phyloP scores from a whole-genome alignment of 2,113 vertebrate genomes.

The Cyprinodon tularosa region DNA sequence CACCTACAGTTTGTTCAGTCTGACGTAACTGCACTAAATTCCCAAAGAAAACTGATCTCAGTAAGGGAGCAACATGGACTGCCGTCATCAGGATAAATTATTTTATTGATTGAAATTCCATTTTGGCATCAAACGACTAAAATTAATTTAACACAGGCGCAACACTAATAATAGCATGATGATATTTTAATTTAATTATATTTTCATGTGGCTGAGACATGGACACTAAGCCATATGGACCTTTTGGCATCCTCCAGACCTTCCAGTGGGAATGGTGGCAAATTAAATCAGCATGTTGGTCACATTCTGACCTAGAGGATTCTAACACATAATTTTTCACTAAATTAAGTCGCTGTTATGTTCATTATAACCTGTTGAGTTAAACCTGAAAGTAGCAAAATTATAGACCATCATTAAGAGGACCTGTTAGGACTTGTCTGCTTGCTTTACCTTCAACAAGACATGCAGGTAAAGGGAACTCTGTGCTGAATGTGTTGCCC shows the following conservation, averaged over 20 bases:
- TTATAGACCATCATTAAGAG: too few relatives aligned
- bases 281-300: neutral
- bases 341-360: neutral
- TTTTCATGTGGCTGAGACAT: neutral
- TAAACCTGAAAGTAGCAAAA: neutral
- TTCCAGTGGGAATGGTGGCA: too few relatives aligned
- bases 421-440: too few relatives aligned
- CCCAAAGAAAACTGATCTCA: neutral
- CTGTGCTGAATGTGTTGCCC: too few relatives aligned
- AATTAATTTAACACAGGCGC: neutral
- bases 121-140: neutral
- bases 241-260: too few relatives aligned
- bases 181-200: neutral
- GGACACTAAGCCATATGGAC: neutral
- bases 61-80: neutral
- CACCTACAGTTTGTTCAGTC: neutral
- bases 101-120: neutral
- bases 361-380: neutral
- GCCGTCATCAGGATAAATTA: neutral
- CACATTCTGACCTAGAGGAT: too few relatives aligned
- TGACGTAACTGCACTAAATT: neutral
- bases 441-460: too few relatives aligned
- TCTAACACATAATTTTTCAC: neutral
- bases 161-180: neutral
- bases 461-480: too few relatives aligned